Base-by-base conservation (phyloP, 2,888 invertebrate genomes). In the Volucella zonaria region DNA sequence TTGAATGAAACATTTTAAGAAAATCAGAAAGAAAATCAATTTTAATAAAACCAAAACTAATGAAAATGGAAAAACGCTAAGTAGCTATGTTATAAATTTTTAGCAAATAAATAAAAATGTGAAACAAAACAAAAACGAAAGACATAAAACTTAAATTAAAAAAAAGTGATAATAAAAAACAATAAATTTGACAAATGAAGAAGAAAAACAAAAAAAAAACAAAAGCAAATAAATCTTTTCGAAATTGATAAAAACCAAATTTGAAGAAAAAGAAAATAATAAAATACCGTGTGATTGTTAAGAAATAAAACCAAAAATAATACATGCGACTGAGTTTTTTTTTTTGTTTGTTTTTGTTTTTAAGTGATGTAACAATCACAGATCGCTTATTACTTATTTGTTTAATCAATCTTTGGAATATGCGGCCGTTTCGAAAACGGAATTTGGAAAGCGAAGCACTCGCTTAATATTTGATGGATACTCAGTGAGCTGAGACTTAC, bases 11-110 rank as follows among this genome's bases (percentile, higher is more conserved):
- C 31, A 10, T 42, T n/a, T 23, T 23, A 18, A 59, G n/a, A 23
- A 18, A 58, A 62, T 18, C 61, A 58, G 9, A 45, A 38, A 66
- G n/a, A n/a, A 8, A 75, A 45, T 56, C 49, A 14, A 58, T 38
- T 62, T 11, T 14, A 71, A 49, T n/a, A 62, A 68, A 54, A 70
- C 61, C 3, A 58, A 23, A 31, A 42, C 52, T 52, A 52, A 64
- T 56, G 47, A 71, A 3, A 14, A 64, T 40, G 14, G 64, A 67
- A 66, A 67, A 58, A 56, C 75, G 80, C 83, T 83, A 61, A 49
- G 83, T 75, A 83, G 83, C 76, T 83, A 83, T 80, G 80, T 83
- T 83, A 80, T 76, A 80, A 49, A 75, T 83, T 83, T 83, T 83
- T 83, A 76, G 75, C 78, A 74, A 64, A 45, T 14, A 56, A 38